Percentiles rank a stretch among this genome's conserved stretches.
Conservation (phyloP, 64 coral and sea anemone genomes). For the Dendronephthya gigantea region DNA sequence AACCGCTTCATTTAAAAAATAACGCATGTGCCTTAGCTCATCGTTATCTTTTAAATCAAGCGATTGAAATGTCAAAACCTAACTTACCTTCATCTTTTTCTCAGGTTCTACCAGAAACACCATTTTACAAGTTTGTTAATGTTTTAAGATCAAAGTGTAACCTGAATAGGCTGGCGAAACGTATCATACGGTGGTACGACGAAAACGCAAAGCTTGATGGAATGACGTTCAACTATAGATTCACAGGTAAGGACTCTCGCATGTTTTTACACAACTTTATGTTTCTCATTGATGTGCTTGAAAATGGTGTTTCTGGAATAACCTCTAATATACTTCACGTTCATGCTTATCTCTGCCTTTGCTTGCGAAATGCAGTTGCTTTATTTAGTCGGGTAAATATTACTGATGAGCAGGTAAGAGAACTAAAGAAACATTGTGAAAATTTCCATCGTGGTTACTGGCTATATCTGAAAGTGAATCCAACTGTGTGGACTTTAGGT, state of each 20-base stretch:
- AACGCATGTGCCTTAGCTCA: too few species aligned
- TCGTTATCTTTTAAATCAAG: too few species aligned
- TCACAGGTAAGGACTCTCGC: background rate
- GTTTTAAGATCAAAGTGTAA: background rate
- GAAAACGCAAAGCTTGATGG: background rate
- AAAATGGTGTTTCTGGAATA: background rate
- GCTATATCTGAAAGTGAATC: too few species aligned
- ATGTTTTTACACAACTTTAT: background rate
- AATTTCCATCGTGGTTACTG: background rate
- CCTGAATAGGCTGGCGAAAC: background rate
- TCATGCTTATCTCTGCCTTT: background rate
- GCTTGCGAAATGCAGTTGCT: too few species aligned
- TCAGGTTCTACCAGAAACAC: background rate
- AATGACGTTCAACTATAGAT: background rate
- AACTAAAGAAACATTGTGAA: background rate
- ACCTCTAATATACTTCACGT: background rate
- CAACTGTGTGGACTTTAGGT: too few species aligned
- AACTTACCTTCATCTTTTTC: too few species aligned
- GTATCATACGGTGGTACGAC: background rate
- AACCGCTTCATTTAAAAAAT: too few species aligned
- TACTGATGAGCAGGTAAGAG: constrained; percentile 23
- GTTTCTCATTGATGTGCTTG: background rate
- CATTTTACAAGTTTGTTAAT: background rate
- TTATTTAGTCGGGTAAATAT: background rate
- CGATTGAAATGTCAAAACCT: too few species aligned